phyloP scores from a whole-genome alignment of 2,113 vertebrate species.

The Odontophorus gujanensis region DNA sequence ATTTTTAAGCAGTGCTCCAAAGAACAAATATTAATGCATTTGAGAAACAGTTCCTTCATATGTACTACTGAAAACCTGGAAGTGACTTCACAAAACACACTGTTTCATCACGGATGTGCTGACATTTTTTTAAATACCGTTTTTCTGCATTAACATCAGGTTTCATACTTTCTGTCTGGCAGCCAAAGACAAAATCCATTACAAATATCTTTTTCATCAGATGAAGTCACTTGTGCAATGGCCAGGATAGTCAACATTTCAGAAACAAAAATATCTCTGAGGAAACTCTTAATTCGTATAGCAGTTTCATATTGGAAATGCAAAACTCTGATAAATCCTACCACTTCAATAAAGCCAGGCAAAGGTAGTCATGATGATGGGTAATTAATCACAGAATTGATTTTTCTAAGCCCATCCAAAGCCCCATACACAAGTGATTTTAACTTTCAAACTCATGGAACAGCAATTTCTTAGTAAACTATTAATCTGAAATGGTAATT shows the following conservation, averaged over 20 bases:
- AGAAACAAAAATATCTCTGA: background rate
- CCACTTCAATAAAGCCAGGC: background rate
- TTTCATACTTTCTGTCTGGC: conserved; percentile 6
- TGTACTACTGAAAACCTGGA: background rate
- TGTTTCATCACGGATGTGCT: background rate
- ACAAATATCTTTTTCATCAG: background rate
- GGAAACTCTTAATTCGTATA: background rate
- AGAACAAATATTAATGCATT: background rate
- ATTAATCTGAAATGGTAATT: background rate
- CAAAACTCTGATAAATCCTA: background rate
- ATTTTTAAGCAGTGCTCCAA: background rate
- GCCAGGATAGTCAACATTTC: background rate
- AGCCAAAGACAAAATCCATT: background rate
- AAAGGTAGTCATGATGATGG: background rate
- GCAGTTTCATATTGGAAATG: background rate
- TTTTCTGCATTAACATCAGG: conserved; percentile 31
- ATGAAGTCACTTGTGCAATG: background rate
- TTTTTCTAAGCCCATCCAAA: background rate
- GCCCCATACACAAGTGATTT: background rate
- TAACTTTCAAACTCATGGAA: background rate
- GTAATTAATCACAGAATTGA: background rate
- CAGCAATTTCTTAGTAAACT: background rate
- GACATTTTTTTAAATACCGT: background rate
- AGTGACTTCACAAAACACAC: background rate
- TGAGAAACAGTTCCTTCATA: background rate